A percentile compares a stretch with the other conserved stretches of the same genome.
These are phyloP conservation scores for Ditula angustiorana DNA, from an alignment of 2,888 invertebrate genomes.

Conservation along the genomic window DNA sequence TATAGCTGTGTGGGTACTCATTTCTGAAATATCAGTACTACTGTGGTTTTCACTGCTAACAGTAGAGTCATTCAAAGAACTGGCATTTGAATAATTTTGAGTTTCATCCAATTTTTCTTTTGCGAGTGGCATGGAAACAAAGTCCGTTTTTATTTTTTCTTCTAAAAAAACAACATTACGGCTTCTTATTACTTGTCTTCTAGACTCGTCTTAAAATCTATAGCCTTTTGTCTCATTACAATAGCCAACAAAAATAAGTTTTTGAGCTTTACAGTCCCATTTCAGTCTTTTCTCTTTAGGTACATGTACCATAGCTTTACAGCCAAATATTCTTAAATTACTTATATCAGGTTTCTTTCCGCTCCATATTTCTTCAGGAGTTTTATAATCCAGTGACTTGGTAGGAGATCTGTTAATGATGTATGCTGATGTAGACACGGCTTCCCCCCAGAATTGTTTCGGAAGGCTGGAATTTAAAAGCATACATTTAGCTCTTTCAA, in stretches of 20 bases:
- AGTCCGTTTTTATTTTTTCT: too few species aligned
- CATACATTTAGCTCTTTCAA: conserved; percentile 46
- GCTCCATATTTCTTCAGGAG: conserved; percentile 34
- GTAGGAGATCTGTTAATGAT: conserved; percentile 35
- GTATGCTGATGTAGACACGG: conserved; percentile 43
- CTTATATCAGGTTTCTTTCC: conserved; percentile 32
- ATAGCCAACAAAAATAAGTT: conserved; percentile 39
- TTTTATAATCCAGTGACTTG: not conserved
- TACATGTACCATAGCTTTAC: conserved; percentile 28
- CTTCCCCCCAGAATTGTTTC: conserved; percentile 46
- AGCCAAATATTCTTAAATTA: conserved; percentile 36
- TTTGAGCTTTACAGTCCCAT: conserved; percentile 29
- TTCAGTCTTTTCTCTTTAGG: conserved; percentile 36
- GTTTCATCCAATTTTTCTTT: too few species aligned
- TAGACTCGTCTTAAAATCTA: conserved; percentile 15
- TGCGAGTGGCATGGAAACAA: too few species aligned
- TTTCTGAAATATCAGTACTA: too few species aligned
- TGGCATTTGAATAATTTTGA: too few species aligned
- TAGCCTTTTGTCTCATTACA: conserved; percentile 36
- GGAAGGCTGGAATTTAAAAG: conserved; percentile 41
- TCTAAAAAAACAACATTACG: too few species aligned
- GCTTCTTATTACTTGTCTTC: too few species aligned
- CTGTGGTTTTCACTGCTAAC: too few species aligned
- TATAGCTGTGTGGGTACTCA: too few species aligned
- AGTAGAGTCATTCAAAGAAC: too few species aligned